Evolutionary conservation across 2,888 invertebrate genomes (phyloP), one percentile per base, ranked within the genome.

Genomic region (Tetanocera ferruginea): DNA sequence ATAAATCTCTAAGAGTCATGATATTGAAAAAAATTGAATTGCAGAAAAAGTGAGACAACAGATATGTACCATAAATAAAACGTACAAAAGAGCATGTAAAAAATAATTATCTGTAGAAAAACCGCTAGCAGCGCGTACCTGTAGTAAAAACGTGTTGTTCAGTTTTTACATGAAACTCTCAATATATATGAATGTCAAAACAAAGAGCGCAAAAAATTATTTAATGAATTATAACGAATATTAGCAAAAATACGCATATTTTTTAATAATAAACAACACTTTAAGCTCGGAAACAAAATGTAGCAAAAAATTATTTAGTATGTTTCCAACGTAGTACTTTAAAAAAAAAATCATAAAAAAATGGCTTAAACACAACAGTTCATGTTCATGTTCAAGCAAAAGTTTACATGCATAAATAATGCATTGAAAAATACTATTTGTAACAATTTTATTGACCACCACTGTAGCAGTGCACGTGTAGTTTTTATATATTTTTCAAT

Each of bases 201-300:
- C 8, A 8, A 8, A 37, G 37, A 37, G 8, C n/a, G n/a, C n/a
- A 37, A 37, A 37, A 37, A 55, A 55, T 11, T 55, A 17, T 19
- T 55, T 55, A 55, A 14, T 55, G n/a, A 55, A 55, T 55, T 55
- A 37, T 37, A 37, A 6, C 37, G 5, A n/a, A 37, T 37, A 37
- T 37, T 5, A 37, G 8, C 8, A 37, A 37, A 37, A 37, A 37
- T 37, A 6, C 8, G 37, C 37, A 37, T 37, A 8, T 37, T 6
- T 37, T 37, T 37, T 8, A 6, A 37, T 37, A 37, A 37, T 37
- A 37, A 37, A 37, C 37, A 37, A 37, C 8, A 8, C 37, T 37
- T 6, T 37, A 8, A 37, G 8, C 8, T 82, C 82, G 82, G 81
- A 85, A 84, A 86, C 86, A 84, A 43, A 71, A 52, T 9, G 11